Base-by-base conservation (phyloP, 2,113 vertebrate species). In the Sinocyclocheilus anshuiensis region DNA sequence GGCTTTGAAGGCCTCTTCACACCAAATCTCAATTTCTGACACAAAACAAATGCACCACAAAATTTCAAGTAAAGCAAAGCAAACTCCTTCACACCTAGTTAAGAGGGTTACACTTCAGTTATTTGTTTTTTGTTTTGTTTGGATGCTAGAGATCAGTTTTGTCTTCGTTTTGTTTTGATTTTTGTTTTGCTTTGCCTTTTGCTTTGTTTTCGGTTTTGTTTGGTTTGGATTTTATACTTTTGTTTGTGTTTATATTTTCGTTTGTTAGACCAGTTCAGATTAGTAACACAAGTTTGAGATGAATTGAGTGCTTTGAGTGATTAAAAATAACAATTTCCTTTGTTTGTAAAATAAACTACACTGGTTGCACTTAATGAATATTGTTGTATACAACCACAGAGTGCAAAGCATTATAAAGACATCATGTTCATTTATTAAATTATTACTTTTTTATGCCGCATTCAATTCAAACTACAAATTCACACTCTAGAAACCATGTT, bases 1-100 rank as follows among this genome's bases (percentile, higher is more conserved):
- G 69, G 80, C 80, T 69, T 77, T 33, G 29, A 53, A 53, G 80
- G 80, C 63, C 42, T 71, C 45, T 82, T 82, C 42, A 33, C 63
- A 82, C 26, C 42, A 69, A 33, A 50, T 22, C 80, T 81, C 39
- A 50, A 33, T 16, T 13, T 77, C 45, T 53, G n/a, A 26, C 10
- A 26, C n/a, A 53, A 26, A 77, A 15, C 48, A 76, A 42, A 76
- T 53, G 20, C 36, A 45, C 71, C 71, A 13, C 36, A 15, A 7
- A 11, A 24, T 48, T 45, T n/a, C 22, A 15, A 74, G 39, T 12
- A 36, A 45, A 71, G 16, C 29, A 69, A 69, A 33, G 26, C 65
- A 69, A 69, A 20, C 29, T 33, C 29, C 15, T 36, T 69, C 29
- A 9, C 22, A 7, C 71, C 36, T 6, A 36, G 36, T 74, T 36